These are phyloP conservation scores for Zelostemma sp. DNA, from an alignment of 1,140 invertebrate species.

Conservation along the genomic window DNA sequence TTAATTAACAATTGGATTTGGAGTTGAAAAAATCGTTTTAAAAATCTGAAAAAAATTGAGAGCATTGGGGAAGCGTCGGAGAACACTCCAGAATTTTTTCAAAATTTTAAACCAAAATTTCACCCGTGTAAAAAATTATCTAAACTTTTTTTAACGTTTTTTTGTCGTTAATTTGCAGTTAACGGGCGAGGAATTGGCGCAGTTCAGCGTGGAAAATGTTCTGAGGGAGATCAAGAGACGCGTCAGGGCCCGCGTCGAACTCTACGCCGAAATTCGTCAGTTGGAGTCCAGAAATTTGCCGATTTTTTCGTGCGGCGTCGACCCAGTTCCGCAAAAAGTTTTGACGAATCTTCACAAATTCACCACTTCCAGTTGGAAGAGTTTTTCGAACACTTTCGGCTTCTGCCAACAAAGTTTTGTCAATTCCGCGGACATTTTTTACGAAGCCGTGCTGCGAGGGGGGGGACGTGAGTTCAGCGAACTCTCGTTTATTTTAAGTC, in stretches of 20 bases:
- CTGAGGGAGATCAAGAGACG: slow-evolving; percentile 79
- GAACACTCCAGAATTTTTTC: no score
- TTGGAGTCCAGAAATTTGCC: slow-evolving; percentile 76
- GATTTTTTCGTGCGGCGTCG: slow-evolving; percentile 39
- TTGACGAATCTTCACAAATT: slow-evolving; percentile 59
- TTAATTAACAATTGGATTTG: no score
- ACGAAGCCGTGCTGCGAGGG: slow-evolving; percentile 78
- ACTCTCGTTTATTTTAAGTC: neutral
- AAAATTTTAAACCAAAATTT: neutral
- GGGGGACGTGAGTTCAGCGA: slow-evolving; percentile 73
- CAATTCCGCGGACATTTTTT: slow-evolving; percentile 76
- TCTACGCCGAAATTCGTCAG: slow-evolving; percentile 84
- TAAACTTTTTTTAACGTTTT: neutral
- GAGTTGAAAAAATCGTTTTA: no score
- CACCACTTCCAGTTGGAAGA: slow-evolving; percentile 58
- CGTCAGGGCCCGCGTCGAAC: slow-evolving; percentile 78
- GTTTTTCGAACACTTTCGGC: slow-evolving; percentile 50
- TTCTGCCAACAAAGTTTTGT: slow-evolving; percentile 71
- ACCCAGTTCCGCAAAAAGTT: slow-evolving; percentile 61
- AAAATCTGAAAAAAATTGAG: no score
- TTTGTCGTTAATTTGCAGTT: slow-evolving; percentile 51
- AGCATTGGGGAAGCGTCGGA: no score
- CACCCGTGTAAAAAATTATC: slow-evolving; percentile 2
- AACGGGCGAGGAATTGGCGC: slow-evolving; percentile 70
- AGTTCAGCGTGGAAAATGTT: slow-evolving; percentile 76